Evolutionary conservation across 2,888 invertebrate species (phyloP).

Genomic region (Sinotaia quadrata): DNA sequence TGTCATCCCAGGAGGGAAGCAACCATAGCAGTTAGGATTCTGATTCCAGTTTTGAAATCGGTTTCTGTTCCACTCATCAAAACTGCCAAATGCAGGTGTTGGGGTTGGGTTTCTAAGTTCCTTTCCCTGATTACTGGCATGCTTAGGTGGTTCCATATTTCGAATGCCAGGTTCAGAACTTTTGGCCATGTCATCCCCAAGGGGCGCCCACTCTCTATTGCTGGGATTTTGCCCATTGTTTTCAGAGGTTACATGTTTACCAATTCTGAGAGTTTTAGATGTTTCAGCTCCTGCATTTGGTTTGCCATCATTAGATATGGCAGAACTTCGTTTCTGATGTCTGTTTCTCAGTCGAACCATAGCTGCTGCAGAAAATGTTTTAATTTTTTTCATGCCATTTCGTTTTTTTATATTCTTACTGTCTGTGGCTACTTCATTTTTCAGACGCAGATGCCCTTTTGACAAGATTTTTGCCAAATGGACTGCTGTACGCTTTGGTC

Average conservation of each 20-base stretch:
- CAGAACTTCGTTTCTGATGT: conserved; percentile 11
- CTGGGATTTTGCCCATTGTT: neutral
- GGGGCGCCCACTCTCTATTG: conserved; percentile 14
- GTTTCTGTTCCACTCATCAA: conserved; percentile 14
- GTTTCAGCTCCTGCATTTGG: neutral
- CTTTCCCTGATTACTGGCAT: too few relatives aligned
- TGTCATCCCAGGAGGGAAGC: neutral
- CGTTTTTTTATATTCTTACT: neutral
- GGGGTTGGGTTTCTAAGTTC: neutral
- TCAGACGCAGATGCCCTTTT: neutral
- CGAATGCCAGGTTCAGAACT: too few relatives aligned
- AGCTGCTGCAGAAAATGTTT: conserved; percentile 17
- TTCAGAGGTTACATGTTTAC: neutral
- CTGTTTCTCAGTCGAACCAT: conserved; percentile 11
- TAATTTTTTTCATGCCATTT: conserved; percentile 2
- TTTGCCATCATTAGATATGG: neutral
- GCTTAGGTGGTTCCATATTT: too few relatives aligned
- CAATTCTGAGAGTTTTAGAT: neutral
- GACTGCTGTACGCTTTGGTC: neutral
- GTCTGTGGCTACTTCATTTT: neutral
- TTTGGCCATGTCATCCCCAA: too few relatives aligned
- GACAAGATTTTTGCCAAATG: neutral
- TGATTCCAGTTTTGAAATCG: neutral
- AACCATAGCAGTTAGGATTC: conserved; percentile 2
- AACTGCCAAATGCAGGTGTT: neutral